Base-by-base conservation (phyloP, 2,797 vertebrate species). In the Cyprinodon diabolis region DNA sequence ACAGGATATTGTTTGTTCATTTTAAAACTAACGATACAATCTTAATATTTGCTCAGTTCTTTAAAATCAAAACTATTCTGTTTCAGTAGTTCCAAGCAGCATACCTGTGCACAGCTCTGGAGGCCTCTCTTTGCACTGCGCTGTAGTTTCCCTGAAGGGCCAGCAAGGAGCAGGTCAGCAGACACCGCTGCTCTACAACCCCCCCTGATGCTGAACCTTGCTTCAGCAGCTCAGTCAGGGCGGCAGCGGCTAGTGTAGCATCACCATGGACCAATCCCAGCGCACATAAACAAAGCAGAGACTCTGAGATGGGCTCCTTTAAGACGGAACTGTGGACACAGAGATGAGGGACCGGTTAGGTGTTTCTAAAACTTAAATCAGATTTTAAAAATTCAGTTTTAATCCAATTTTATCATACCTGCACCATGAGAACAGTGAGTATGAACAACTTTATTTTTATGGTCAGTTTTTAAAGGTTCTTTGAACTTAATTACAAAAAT, bases 31-130 rank as follows among this genome's bases (percentile, higher is more conserved):
- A n/a, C 35, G 25, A 30, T 47, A 25, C 9, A n/a, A 23, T 23
- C 14, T 43, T 30, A 6, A 11, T 4, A 49, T 48, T 30, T 51
- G 1, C 4, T 9, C 56, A 43, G 55, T 10, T 17, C 2, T 63
- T 68, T 43, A 62, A 8, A 40, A 30, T 30, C 30, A 60, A 37
- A 58, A 35, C 35, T 43, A 43, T 5, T 43, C 40, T 43, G 40
- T 43, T 43, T 43, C 40, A 5, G 7, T 43, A 43, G 40, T 43
- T 10, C 35, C 25, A 54, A 63, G 17, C 4, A 51, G 40, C n/a
- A 23, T 93, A 99, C 98, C 96, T 98, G 92, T 99, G 97, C 17
- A 99, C 93, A 68, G 96, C 97, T 86, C 90, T 97, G 74, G 96
- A 95, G 6, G 93, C 93, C 80, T 98, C 96, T 79, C 96, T 95